Conservation (phyloP, 2,888 invertebrate genomes). For the Vannuccia rotundouncinata region DNA sequence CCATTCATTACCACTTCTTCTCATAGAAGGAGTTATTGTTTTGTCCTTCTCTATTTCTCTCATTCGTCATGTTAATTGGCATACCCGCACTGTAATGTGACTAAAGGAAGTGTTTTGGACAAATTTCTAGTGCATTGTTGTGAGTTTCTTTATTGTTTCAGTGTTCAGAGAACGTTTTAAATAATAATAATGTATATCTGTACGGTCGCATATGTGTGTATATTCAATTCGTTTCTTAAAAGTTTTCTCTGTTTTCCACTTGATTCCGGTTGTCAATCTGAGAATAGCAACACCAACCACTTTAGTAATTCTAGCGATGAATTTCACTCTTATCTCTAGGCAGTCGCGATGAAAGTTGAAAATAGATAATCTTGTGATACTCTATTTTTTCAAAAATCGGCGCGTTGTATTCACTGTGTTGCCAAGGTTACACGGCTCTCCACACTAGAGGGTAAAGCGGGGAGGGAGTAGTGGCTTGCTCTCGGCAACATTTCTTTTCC, state of each 20-base stretch:
- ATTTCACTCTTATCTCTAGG: conserved; percentile 2
- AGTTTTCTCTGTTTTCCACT: background rate
- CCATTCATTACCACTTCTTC: conserved; percentile 12
- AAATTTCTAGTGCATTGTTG: background rate
- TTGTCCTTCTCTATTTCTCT: background rate
- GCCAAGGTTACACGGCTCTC: background rate
- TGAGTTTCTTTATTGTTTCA: background rate
- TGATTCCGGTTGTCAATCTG: background rate
- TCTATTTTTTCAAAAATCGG: background rate
- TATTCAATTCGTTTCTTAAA: too few species aligned
- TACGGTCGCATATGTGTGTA: background rate
- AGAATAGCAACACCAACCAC: background rate
- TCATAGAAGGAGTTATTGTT: background rate
- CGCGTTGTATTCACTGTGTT: conserved; percentile 15
- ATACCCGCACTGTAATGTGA: conserved; percentile 20
- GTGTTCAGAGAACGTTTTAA: background rate
- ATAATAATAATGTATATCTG: background rate
- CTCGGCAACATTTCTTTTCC: conserved; percentile 19
- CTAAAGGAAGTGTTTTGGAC: background rate
- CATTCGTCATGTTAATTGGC: background rate
- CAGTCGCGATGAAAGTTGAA: conserved; percentile 15
- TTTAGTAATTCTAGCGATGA: background rate
- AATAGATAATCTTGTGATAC: conserved; percentile 12
- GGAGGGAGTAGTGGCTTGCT: conserved; percentile 1
- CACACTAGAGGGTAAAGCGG: background rate